These are phyloP conservation scores for Caenorhabditis parvicauda DNA, from an alignment of 2,888 invertebrate genomes.

Conservation along the genomic window DNA sequence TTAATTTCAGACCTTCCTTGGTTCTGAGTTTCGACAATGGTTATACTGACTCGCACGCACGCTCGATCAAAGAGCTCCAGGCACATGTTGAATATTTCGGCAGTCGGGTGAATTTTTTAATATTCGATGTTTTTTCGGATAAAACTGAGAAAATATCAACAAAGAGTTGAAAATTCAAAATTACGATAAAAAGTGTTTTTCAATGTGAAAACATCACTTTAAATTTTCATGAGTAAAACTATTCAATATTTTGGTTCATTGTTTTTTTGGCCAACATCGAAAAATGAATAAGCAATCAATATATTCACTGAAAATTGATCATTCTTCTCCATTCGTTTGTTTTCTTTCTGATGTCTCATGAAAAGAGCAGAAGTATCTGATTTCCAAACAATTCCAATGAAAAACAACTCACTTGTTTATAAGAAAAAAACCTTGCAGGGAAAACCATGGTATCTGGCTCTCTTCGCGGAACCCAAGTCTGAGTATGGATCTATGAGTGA, in stretches of 20 bases:
- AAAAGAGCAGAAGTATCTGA: not conserved
- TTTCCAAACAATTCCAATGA: not conserved
- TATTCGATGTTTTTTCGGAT: no score
- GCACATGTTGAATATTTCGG: conserved; percentile 39
- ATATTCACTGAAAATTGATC: not conserved
- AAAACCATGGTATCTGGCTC: conserved; percentile 45
- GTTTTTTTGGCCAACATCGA: no score
- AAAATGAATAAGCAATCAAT: no score
- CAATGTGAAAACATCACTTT: no score
- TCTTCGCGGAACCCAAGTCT: conserved; percentile 33
- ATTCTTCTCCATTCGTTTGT: not conserved
- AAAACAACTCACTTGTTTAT: not conserved
- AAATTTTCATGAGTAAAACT: no score
- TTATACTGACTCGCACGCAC: conserved; percentile 32
- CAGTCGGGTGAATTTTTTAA: conserved; percentile 21
- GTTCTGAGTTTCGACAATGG: conserved; percentile 33
- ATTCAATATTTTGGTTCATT: no score
- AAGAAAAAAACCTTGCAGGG: conserved; percentile 23
- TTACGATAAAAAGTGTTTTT: no score
- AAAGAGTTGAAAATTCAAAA: no score
- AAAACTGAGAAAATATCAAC: no score
- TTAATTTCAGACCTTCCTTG: conserved; percentile 2
- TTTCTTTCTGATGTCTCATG: not conserved
- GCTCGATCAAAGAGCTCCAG: conserved; percentile 29
- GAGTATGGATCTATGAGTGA: conserved; percentile 15